Percentiles rank a stretch among this genome's conserved stretches.
Conservation (phyloP, 2,797 vertebrate species). For the Sebastolobus altivelis region DNA sequence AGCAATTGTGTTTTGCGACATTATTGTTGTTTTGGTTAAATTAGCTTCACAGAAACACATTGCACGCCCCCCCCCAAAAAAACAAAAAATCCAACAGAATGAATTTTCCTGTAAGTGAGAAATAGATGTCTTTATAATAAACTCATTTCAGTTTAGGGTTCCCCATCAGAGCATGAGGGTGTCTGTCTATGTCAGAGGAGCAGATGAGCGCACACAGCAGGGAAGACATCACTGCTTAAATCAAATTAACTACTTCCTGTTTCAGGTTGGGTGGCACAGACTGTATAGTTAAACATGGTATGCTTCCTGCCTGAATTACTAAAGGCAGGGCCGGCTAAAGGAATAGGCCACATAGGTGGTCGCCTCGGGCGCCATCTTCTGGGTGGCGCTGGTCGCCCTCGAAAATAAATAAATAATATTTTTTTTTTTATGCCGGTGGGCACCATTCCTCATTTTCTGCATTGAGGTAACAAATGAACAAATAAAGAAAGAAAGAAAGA, state of each 20-base stretch:
- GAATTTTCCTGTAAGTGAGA: background rate
- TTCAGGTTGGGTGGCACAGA: background rate
- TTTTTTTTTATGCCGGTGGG: too few species aligned
- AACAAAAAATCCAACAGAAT: background rate
- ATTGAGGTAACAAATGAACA: too few species aligned
- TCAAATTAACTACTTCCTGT: constrained; percentile 2
- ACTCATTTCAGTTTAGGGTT: background rate
- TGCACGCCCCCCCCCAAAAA: background rate
- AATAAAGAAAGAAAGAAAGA: too few species aligned
- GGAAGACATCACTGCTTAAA: background rate
- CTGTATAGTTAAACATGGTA: background rate
- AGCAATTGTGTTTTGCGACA: constrained; percentile 1
- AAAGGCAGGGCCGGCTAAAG: too few species aligned
- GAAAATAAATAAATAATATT: too few species aligned
- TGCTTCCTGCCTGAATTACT: background rate
- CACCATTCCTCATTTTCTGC: too few species aligned
- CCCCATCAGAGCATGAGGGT: background rate
- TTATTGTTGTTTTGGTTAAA: background rate
- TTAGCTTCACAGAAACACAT: background rate
- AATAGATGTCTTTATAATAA: background rate
- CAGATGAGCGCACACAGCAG: background rate
- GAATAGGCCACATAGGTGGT: too few species aligned
- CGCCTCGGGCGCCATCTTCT: too few species aligned
- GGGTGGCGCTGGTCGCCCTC: too few species aligned
- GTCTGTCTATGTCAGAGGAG: background rate